Conservation (phyloP, 2,888 invertebrate genomes). For the Rhagophthalmus giganteus region DNA sequence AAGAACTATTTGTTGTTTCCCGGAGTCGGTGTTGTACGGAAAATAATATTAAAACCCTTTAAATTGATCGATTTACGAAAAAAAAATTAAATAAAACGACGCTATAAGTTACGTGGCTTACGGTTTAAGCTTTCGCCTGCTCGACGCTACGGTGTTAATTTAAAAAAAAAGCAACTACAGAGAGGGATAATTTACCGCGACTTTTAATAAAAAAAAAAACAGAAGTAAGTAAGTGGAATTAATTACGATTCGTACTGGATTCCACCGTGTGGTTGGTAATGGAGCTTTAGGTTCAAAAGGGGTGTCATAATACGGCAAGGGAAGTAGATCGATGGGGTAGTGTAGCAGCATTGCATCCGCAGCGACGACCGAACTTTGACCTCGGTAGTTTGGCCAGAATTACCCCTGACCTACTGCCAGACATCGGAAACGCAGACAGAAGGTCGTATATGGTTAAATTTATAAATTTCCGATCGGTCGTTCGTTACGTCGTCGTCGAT, state of each 20-base stretch:
- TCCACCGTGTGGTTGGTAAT: neutral
- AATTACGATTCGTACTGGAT: neutral
- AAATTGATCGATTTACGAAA: too few relatives aligned
- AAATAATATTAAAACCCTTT: too few relatives aligned
- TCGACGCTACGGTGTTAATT: too few relatives aligned
- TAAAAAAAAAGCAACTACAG: neutral
- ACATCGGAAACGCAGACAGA: slow-evolving; percentile 26
- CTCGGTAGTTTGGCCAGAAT: slow-evolving; percentile 27
- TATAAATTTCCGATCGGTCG: too few relatives aligned
- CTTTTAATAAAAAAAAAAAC: neutral
- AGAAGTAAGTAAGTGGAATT: neutral
- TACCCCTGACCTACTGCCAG: slow-evolving; percentile 31
- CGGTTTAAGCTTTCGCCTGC: too few relatives aligned
- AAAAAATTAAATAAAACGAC: too few relatives aligned
- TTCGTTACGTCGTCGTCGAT: too few relatives aligned
- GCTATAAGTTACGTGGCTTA: too few relatives aligned
- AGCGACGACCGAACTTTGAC: slow-evolving; percentile 38
- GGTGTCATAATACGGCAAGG: slow-evolving; percentile 34
- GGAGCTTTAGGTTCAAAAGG: slow-evolving; percentile 21
- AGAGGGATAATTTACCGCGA: neutral
- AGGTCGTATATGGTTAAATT: slow-evolving; percentile 23
- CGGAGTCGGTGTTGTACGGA: too few relatives aligned
- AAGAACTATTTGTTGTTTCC: too few relatives aligned
- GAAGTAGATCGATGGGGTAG: slow-evolving; percentile 34
- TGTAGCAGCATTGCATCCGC: slow-evolving; percentile 35